A percentile compares a stretch with the other conserved stretches of the same genome.
phyloP scores from a whole-genome alignment of 1,140 invertebrate species.

The Apis mellifera region Amel_HAv3.1 CM009942.2:4097001-4097500 shows the following conservation, averaged over 20 bases:
- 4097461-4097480: constrained; percentile 35
- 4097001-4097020: too few relatives aligned
- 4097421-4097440: constrained; percentile 48
- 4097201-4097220: background rate
- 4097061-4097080: too few relatives aligned
- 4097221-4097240: background rate
- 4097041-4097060: too few relatives aligned
- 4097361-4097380: too few relatives aligned
- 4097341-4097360: background rate
- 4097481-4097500: constrained; percentile 57
- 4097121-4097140: too few relatives aligned
- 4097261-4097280: background rate
- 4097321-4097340: background rate
- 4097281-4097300: background rate
- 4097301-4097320: background rate
- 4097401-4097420: constrained; percentile 56
- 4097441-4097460: constrained; percentile 51
- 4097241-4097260: background rate
- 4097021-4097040: too few relatives aligned
- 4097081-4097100: too few relatives aligned
- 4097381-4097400: background rate
- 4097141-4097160: too few relatives aligned
- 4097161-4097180: too few relatives aligned
- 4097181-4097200: too few relatives aligned
- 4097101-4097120: too few relatives aligned